Percentiles rank a stretch among this genome's conserved stretches.
Evolutionary conservation across 2,888 invertebrate genomes (phyloP).

Genomic region (Atherix ibis): DNA sequence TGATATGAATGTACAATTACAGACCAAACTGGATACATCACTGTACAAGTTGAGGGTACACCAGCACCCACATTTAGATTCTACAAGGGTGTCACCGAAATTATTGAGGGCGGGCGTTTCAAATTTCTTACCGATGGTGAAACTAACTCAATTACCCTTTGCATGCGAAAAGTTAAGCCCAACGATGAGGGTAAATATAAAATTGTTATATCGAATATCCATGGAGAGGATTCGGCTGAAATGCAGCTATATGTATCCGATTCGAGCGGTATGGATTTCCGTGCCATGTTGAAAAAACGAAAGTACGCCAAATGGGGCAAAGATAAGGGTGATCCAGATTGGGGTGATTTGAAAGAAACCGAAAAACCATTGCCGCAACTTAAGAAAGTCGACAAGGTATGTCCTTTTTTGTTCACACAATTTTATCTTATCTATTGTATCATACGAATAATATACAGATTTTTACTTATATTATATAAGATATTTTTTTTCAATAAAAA

Average conservation of each 20-base stretch:
- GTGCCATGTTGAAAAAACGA: slow-evolving; percentile 92
- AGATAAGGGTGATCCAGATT: slow-evolving; percentile 82
- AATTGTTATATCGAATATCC: slow-evolving; percentile 78
- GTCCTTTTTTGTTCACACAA: not conserved
- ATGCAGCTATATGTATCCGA: slow-evolving; percentile 94
- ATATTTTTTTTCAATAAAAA: too few relatives aligned
- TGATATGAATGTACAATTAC: slow-evolving; percentile 10
- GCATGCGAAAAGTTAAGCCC: slow-evolving; percentile 90
- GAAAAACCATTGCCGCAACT: slow-evolving; percentile 74
- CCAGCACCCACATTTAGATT: slow-evolving; percentile 91
- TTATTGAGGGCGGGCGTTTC: slow-evolving; percentile 89
- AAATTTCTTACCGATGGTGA: slow-evolving; percentile 91
- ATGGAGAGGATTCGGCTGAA: slow-evolving; percentile 92
- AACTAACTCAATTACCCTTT: slow-evolving; percentile 78
- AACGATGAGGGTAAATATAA: slow-evolving; percentile 96
- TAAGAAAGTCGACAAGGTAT: slow-evolving; percentile 88
- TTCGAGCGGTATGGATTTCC: slow-evolving; percentile 97
- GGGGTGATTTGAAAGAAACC: slow-evolving; percentile 83
- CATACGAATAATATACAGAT: not conserved
- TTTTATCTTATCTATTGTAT: not conserved
- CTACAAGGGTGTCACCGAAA: slow-evolving; percentile 85
- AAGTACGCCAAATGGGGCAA: slow-evolving; percentile 88
- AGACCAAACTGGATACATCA: slow-evolving; percentile 88
- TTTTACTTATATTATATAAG: too few relatives aligned
- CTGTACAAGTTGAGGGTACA: slow-evolving; percentile 84